Evolutionary conservation across 2,888 invertebrate genomes (phyloP), one percentile per base, ranked within the genome.

Genomic region (Sphinx pinastri): DNA sequence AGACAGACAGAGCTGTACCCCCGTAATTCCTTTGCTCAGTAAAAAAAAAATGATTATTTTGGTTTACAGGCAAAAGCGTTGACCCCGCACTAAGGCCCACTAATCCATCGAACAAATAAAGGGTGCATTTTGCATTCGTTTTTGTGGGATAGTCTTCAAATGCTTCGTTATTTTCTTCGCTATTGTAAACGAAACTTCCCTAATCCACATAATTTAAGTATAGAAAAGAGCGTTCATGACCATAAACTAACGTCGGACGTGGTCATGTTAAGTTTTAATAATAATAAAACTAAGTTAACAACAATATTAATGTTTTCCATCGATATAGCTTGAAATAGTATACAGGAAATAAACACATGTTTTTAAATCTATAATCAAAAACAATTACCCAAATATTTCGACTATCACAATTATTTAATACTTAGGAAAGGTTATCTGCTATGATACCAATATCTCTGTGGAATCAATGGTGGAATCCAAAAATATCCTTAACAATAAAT

Each of bases 81-180:
- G 76, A 76, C 79, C 79, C 80, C 79, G 79, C 79, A 76, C 82
- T 81, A 81, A 82, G 78, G 79, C 74, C 72, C 54, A 67, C 77
- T 90, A 88, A 90, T 88, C 89, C 83, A 79, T 74, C 81, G 79
- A 81, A 81, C 84, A 89, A 89, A 90, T 84, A 88, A 84, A 88
- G 88, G 89, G 81, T 75, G 75, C 73, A 77, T 77, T 77, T 79
- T 76, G 77, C 78, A 79, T 84, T 82, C 78, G 80, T 84, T 85
- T 85, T 84, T 87, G 85, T 82, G 80, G 76, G 75, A 76, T 75
- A 70, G 71, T 74, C 71, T 67, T 68, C 70, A 72, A 71, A 70
- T 58, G 55, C 68, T 71, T 68, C 54, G 67, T 63, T 51, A 59
- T 54, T 70, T 68, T 59, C 58, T 67, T 52, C 60, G 70, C 71